phyloP scores from a whole-genome alignment of 2,888 invertebrate genomes.

The Dryadula phaetusa region DNA sequence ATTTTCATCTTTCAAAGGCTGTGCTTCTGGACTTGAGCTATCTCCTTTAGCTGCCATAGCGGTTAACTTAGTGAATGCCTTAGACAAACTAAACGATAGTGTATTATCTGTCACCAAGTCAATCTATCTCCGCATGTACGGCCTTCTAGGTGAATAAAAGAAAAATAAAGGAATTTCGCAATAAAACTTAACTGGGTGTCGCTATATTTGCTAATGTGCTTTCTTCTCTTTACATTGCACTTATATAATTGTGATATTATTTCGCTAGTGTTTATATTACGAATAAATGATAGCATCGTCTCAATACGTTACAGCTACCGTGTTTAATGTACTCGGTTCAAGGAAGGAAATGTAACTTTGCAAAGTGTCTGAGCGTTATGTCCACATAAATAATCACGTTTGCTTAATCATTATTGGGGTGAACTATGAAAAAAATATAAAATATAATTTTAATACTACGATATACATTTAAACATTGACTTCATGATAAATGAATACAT shows the following conservation, averaged over 20 bases:
- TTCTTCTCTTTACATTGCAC: constrained; percentile 21
- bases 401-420: not conserved
- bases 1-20: constrained; percentile 59
- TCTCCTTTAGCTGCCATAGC: constrained; percentile 57
- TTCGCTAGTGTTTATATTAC: not conserved
- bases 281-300: not conserved
- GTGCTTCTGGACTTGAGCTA: constrained; percentile 57
- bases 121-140: constrained; percentile 45
- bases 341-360: constrained; percentile 5
- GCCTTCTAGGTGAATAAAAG: constrained; percentile 30
- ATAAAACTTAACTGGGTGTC: constrained; percentile 5
- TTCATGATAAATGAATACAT: not conserved
- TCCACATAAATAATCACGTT: not conserved
- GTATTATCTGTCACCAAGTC: constrained; percentile 52
- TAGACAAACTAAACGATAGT: constrained; percentile 49
- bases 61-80: constrained; percentile 26
- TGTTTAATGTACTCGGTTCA: not conserved
- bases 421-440: not conserved
- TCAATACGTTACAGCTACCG: not conserved
- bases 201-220: constrained; percentile 13
- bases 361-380: not conserved
- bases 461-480: not conserved
- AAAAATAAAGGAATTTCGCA: constrained; percentile 15
- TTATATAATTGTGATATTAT: constrained; percentile 19
- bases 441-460: not conserved